Percentiles rank a stretch among this genome's conserved stretches.
Evolutionary conservation across 1,140 invertebrate species (phyloP).

Genomic region (Luehdorfia chinensis): DNA sequence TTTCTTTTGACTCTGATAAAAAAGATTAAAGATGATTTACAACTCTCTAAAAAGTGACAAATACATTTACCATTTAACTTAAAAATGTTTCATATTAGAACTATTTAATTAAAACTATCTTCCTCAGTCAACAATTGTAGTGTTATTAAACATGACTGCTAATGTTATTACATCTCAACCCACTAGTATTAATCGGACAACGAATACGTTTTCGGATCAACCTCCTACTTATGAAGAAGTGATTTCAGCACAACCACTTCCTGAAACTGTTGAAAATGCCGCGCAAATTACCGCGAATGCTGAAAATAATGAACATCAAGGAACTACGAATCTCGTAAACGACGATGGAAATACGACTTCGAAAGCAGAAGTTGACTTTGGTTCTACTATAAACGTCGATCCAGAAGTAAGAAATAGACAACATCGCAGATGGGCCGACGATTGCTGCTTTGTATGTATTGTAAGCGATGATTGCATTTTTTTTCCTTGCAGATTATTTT

Average conservation of each 20-base stretch:
- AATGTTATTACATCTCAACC: constrained; percentile 9
- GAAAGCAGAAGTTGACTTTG: constrained; percentile 1
- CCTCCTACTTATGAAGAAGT: constrained; percentile 11
- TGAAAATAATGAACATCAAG: not conserved
- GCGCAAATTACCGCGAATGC: not conserved
- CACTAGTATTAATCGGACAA: not conserved
- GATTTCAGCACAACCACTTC: constrained; percentile 4
- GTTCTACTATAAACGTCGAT: too few species aligned
- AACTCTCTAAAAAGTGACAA: too few species aligned
- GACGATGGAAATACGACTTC: not conserved
- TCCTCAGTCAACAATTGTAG: too few species aligned
- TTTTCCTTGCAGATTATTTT: not conserved
- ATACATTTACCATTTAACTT: too few species aligned
- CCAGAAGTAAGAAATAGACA: constrained; percentile 4
- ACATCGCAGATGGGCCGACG: not conserved
- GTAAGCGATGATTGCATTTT: not conserved
- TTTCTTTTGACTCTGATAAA: too few species aligned
- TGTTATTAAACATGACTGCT: not conserved
- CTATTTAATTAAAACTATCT: too few species aligned
- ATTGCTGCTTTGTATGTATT: constrained; percentile 8
- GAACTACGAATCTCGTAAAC: not conserved
- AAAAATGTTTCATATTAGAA: too few species aligned
- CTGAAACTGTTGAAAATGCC: not conserved
- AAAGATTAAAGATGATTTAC: too few species aligned
- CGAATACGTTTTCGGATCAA: not conserved